These are phyloP conservation scores for Erynnis tages DNA, from an alignment of 2,888 invertebrate species.

Conservation along the genomic window DNA sequence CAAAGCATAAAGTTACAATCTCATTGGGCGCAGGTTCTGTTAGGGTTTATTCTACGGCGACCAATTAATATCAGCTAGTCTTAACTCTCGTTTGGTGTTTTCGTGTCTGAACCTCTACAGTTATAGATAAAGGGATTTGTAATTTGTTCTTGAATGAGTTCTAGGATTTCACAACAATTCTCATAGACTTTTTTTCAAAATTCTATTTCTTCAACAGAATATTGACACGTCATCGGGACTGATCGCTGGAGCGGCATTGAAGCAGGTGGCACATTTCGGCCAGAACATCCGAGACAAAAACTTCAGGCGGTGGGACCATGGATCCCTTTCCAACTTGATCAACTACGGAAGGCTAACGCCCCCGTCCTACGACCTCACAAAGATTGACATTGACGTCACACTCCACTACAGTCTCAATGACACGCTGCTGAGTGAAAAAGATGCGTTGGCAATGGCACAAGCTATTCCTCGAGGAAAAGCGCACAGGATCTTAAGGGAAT, in stretches of 20 bases:
- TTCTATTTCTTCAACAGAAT: not conserved
- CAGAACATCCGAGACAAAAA: slow-evolving; percentile 37
- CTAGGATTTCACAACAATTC: no score
- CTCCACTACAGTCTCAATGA: slow-evolving; percentile 39
- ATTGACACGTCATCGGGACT: slow-evolving; percentile 21
- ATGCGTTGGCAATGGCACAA: slow-evolving; percentile 37
- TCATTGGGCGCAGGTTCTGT: no score
- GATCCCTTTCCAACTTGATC: slow-evolving; percentile 31
- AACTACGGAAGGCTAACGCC: slow-evolving; percentile 33
- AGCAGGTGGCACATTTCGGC: slow-evolving; percentile 41
- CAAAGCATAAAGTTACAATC: no score
- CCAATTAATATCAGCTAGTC: no score
- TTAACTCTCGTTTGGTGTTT: no score
- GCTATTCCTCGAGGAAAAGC: slow-evolving; percentile 34
- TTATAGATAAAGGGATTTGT: no score
- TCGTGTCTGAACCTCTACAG: no score
- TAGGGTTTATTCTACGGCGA: no score
- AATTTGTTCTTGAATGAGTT: no score
- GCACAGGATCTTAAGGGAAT: slow-evolving; percentile 33
- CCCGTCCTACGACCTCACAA: slow-evolving; percentile 35
- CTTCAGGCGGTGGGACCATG: slow-evolving; percentile 39
- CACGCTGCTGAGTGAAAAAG: slow-evolving; percentile 34
- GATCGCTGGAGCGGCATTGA: slow-evolving; percentile 36
- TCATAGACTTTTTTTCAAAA: no score
- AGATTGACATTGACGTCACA: slow-evolving; percentile 33